Evolutionary conservation across 2,797 vertebrate species (phyloP).

Genomic region (Enteromius radiatus): DNA sequence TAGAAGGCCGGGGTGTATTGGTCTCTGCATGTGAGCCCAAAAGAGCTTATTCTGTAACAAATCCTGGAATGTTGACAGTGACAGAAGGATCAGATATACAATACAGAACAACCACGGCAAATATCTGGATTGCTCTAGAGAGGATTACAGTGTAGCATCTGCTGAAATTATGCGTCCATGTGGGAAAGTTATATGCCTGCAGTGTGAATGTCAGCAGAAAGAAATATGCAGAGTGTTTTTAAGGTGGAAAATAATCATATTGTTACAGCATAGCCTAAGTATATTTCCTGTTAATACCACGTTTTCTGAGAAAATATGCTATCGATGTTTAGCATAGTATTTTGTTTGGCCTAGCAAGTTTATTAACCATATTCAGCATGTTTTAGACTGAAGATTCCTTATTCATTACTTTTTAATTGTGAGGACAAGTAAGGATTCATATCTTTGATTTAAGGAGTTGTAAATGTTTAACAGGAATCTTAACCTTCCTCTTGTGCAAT

Average conservation of each 20-base stretch:
- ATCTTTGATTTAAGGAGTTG: not conserved
- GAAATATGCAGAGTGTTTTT: conserved; percentile 13
- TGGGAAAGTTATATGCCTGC: conserved; percentile 1
- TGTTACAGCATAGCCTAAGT: conserved; percentile 3
- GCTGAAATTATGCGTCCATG: conserved; percentile 23
- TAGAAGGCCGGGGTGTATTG: not conserved
- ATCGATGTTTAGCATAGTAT: not conserved
- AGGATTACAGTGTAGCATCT: conserved; percentile 48
- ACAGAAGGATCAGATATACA: conserved; percentile 35
- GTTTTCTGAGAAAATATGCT: not conserved
- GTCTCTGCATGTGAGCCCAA: not conserved
- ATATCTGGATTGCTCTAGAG: conserved; percentile 47
- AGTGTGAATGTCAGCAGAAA: conserved; percentile 42
- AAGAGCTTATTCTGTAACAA: conserved; percentile 24
- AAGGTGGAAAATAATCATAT: not conserved
- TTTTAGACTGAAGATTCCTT: not conserved
- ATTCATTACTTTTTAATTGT: not conserved
- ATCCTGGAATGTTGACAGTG: conserved; percentile 27
- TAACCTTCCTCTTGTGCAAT: not conserved
- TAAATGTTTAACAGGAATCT: not conserved
- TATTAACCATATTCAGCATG: not conserved
- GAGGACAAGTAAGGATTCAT: not conserved
- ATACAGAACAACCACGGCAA: conserved; percentile 31
- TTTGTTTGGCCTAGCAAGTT: not conserved
- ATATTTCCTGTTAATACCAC: not conserved